Evolutionary conservation across 2,888 invertebrate genomes (phyloP).

Genomic region (Archaeoteleia sp.): DNA sequence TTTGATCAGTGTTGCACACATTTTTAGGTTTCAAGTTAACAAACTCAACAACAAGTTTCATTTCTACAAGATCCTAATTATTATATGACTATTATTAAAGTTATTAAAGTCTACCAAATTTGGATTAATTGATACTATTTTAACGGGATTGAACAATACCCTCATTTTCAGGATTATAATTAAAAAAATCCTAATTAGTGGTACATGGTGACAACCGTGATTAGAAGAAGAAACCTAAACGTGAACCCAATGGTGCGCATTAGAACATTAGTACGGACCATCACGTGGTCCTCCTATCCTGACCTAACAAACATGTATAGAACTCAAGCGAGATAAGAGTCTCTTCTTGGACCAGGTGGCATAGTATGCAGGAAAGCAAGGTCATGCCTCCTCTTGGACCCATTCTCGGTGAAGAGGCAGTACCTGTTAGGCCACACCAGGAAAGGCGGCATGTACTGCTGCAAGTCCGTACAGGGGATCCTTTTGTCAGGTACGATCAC

Average conservation of each 20-base stretch:
- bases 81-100: too few species aligned
- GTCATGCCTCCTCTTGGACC: conserved; percentile 65
- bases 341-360: conserved; percentile 58
- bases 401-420: conserved; percentile 62
- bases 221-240: not conserved
- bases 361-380: conserved; percentile 70
- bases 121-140: too few species aligned
- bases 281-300: not conserved
- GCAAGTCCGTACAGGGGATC: conserved; percentile 66
- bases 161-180: too few species aligned
- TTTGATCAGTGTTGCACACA: too few species aligned
- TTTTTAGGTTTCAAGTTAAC: too few species aligned
- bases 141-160: too few species aligned
- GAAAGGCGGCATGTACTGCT: conserved; percentile 67
- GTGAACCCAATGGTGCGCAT: conserved; percentile 14
- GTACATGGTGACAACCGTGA: too few species aligned
- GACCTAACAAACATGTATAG: conserved; percentile 15
- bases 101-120: too few species aligned
- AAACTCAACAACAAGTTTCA: too few species aligned
- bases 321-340: conserved; percentile 48
- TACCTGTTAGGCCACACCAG: conserved; percentile 58
- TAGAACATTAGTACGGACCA: not conserved
- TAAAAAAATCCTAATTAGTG: too few species aligned
- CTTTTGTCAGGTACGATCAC: conserved; percentile 61
- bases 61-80: too few species aligned